Evolutionary conservation across 2,113 vertebrate species (phyloP).

Genomic region (Erythrocercus mccallii): DNA sequence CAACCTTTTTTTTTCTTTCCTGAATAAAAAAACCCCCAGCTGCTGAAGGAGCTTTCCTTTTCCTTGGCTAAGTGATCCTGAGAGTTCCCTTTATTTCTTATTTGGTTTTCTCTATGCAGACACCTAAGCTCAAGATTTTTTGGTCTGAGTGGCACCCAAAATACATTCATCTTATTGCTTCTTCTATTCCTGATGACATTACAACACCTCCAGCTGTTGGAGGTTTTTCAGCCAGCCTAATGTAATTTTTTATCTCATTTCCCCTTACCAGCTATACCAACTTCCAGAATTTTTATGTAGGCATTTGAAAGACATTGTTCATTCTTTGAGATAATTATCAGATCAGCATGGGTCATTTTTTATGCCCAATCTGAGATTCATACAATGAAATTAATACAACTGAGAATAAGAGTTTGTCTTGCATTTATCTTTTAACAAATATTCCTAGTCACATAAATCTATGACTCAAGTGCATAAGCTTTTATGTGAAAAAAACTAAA

Average conservation of each 20-base stretch:
- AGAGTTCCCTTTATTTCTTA: not conserved
- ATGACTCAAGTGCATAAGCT: not conserved
- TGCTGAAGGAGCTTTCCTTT: not conserved
- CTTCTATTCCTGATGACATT: not conserved
- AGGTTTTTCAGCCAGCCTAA: not conserved
- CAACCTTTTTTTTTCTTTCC: not conserved
- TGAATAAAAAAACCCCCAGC: not conserved
- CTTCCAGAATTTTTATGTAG: not conserved
- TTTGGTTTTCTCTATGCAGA: not conserved
- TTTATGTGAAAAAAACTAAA: not conserved
- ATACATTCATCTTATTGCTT: not conserved
- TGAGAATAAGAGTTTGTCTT: not conserved
- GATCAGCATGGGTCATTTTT: not conserved
- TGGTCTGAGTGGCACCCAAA: not conserved
- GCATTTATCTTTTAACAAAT: not conserved
- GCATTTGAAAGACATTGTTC: not conserved
- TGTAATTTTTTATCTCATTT: not conserved
- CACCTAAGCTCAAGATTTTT: not conserved
- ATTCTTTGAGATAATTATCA: not conserved
- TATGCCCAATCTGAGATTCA: not conserved
- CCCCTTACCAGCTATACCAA: not conserved
- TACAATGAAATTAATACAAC: not conserved
- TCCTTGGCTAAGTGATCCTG: not conserved
- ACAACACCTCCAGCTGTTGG: not conserved
- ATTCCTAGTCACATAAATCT: not conserved